Conservation (phyloP, 2,888 invertebrate species). For the Vanessa cardui region DNA sequence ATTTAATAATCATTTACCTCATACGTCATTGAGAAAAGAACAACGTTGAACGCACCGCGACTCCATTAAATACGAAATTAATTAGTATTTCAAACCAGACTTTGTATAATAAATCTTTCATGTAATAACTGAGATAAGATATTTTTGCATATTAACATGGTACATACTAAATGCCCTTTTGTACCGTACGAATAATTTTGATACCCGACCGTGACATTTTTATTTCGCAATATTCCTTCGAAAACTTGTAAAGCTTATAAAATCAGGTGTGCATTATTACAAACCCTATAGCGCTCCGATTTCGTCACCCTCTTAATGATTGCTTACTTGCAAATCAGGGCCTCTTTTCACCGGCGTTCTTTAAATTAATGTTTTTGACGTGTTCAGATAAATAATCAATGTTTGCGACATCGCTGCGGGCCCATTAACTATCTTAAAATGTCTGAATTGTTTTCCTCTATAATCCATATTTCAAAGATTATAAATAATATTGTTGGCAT, state of each 20-base stretch:
- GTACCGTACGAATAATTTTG: slow-evolving; percentile 56
- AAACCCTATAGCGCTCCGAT: slow-evolving; percentile 59
- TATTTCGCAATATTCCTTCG: slow-evolving; percentile 59
- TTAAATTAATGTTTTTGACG: slow-evolving; percentile 45
- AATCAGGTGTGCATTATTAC: slow-evolving; percentile 54
- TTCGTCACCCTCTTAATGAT: slow-evolving; percentile 64
- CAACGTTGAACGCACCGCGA: not conserved
- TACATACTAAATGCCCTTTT: slow-evolving; percentile 58
- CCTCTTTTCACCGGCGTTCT: slow-evolving; percentile 35
- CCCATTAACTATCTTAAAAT: not conserved
- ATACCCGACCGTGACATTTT: slow-evolving; percentile 74
- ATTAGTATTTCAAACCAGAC: slow-evolving; percentile 8
- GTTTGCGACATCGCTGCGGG: slow-evolving; percentile 28
- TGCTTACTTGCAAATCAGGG: slow-evolving; percentile 42
- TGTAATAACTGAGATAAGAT: slow-evolving; percentile 23
- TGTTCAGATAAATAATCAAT: slow-evolving; percentile 41
- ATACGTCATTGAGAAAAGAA: not conserved
- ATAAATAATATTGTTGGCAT: too few species aligned
- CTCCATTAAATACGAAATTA: slow-evolving; percentile 5
- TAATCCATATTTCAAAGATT: not conserved
- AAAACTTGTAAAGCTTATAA: slow-evolving; percentile 65
- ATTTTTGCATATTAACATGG: slow-evolving; percentile 29
- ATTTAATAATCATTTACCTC: not conserved
- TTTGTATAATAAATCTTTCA: slow-evolving; percentile 20
- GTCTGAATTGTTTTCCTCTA: slow-evolving; percentile 7